phyloP scores from a whole-genome alignment of 1,140 invertebrate genomes.

The Micrasema longulum region DNA sequence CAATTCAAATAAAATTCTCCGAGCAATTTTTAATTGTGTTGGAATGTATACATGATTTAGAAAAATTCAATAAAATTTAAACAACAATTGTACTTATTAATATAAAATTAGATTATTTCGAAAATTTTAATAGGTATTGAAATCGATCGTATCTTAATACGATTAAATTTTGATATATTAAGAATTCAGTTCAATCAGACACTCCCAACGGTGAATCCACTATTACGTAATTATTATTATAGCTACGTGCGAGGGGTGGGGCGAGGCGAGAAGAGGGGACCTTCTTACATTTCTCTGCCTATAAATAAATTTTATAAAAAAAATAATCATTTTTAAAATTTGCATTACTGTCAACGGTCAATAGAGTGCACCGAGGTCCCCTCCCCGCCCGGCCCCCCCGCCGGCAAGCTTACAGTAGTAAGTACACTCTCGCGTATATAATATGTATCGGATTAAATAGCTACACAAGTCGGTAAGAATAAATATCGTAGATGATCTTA shows the following conservation, averaged over 20 bases:
- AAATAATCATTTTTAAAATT: slow-evolving; percentile 51
- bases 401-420: slow-evolving; percentile 31
- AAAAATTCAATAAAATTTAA: slow-evolving; percentile 8
- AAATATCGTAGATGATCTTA: slow-evolving; percentile 44
- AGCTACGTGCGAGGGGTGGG: not conserved
- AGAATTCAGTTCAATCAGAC: slow-evolving; percentile 22
- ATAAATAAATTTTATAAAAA: slow-evolving; percentile 47
- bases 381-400: slow-evolving; percentile 25
- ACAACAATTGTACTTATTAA: slow-evolving; percentile 22
- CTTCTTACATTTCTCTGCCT: slow-evolving; percentile 36
- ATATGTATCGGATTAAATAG: slow-evolving; percentile 42
- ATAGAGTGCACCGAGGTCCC: slow-evolving; percentile 41
- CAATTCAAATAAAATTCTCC: slow-evolving; percentile 31
- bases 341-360: slow-evolving; percentile 49
- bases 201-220: slow-evolving; percentile 32
- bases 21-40: slow-evolving; percentile 28
- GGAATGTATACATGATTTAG: slow-evolving; percentile 32
- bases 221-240: slow-evolving; percentile 22
- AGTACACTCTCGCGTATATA: slow-evolving; percentile 49
- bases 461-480: slow-evolving; percentile 46
- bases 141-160: slow-evolving; percentile 1
- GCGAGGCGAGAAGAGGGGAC: not conserved
- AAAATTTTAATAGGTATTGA: slow-evolving; percentile 1
- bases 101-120: slow-evolving; percentile 27
- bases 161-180: slow-evolving; percentile 22